Base-by-base conservation (phyloP, 1,140 invertebrate species). In the Heliconius eleuchia region DNA sequence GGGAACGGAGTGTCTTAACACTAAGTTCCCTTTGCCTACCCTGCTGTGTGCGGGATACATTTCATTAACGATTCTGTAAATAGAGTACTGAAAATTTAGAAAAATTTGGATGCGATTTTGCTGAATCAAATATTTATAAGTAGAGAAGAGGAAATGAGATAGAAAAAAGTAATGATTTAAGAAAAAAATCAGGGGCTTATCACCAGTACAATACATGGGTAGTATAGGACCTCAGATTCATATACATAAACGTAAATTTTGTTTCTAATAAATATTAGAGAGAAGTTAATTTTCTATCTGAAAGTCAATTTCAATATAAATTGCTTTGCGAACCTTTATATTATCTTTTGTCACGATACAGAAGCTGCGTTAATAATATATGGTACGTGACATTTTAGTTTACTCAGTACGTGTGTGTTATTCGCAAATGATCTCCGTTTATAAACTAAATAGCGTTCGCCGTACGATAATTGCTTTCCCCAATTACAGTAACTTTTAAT, bases 351-450 rank as follows among this genome's bases (percentile, higher is more conserved):
- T 66, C 4, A 16, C 60, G 4, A 16, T 30, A 66, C 60, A 66
- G 60, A 66, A 66, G 60, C 60, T 27, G 60, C 60, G 27, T 27
- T 66, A 30, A 66, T 30, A 66, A 57, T 66, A 66, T 30, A 66
- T 66, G 60, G 60, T 66, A 66, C 60, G 60, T 66, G 60, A 66
- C 60, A 66, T 66, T 6, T 66, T 66, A 66, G 60, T 66, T 66
- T 66, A 66, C 60, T 66, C 60, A 66, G 60, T 66, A 30, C 60
- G 3, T 66, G 27, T 30, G 27, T 66, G 60, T 30, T 66, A 66
- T 66, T 27, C 27, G 13, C 60, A 30, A 66, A 66, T 16, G 60
- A 30, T 66, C 60, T 66, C 30, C 23, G 30, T 66, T 66, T 30
- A 66, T 30, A 66, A 66, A 30, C 60, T 30, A 27, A 66, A 66